A percentile compares a stretch with the other conserved stretches of the same genome.
phyloP scores from a whole-genome alignment of 2,113 vertebrate species.

The Laticauda laticaudata region DNA sequence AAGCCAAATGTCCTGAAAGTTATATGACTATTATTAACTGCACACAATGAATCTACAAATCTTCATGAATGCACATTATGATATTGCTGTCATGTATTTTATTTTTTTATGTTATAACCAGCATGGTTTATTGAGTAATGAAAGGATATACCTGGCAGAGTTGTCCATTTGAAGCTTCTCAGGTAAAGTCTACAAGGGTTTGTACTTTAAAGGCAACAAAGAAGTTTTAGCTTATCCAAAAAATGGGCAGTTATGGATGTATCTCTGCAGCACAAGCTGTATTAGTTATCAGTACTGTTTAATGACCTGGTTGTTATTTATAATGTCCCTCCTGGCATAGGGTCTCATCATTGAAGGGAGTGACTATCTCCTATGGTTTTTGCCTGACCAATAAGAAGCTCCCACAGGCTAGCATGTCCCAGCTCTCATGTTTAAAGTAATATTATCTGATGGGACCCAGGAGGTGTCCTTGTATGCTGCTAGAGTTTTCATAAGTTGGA shows the following conservation, averaged over 20 bases:
- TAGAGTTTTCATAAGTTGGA: background rate
- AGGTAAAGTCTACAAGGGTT: background rate
- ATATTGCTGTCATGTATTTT: background rate
- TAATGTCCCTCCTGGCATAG: background rate
- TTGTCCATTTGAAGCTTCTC: background rate
- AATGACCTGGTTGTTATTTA: background rate
- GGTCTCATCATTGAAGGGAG: background rate
- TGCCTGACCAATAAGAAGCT: background rate
- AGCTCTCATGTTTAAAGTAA: background rate
- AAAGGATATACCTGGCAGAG: background rate
- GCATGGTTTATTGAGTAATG: background rate
- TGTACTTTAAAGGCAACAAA: background rate
- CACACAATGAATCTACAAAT: background rate
- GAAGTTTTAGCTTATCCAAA: background rate
- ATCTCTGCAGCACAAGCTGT: background rate
- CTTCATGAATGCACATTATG: background rate
- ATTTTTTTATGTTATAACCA: background rate
- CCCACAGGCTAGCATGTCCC: background rate
- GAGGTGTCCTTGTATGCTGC: background rate
- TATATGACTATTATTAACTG: background rate
- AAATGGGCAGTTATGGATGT: background rate
- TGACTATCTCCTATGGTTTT: background rate
- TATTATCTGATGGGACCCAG: background rate
- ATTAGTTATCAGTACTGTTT: background rate
- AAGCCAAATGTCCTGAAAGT: background rate